phyloP scores from a whole-genome alignment of 1,140 invertebrate species.

The Agraylea sexmaculata region DNA sequence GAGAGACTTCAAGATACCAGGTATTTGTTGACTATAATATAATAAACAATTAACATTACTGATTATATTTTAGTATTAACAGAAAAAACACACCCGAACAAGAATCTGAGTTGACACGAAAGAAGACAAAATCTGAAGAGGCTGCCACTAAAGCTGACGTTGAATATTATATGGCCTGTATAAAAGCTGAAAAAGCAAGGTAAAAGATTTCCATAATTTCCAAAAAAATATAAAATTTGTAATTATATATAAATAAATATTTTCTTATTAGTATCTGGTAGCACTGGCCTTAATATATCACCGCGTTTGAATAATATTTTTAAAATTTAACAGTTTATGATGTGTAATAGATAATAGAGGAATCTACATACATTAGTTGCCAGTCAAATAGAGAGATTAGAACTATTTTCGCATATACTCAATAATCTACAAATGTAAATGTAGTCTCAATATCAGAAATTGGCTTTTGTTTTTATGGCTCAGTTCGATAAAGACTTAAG shows the following conservation, averaged over 20 bases:
- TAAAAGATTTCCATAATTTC: conserved; percentile 23
- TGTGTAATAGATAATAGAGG: no score
- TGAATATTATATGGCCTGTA: conserved; percentile 85
- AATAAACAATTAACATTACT: neutral
- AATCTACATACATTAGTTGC: no score
- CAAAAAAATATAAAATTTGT: neutral
- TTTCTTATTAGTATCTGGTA: no score
- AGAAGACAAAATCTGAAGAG: conserved; percentile 83
- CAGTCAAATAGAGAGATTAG: no score
- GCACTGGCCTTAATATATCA: no score
- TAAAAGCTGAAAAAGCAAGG: conserved; percentile 77
- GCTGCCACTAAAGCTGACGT: conserved; percentile 80
- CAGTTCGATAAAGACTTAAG: no score
- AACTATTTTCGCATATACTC: no score
- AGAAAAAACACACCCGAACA: conserved; percentile 14
- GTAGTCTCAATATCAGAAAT: no score
- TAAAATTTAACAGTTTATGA: no score
- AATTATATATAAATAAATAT: neutral
- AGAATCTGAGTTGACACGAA: conserved; percentile 64
- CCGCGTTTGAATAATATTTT: no score
- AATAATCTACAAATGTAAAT: no score
- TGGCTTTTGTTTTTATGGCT: no score
- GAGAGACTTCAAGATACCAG: conserved; percentile 73
- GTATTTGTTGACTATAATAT: conserved; percentile 15
- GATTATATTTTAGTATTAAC: conserved; percentile 10